Base-by-base conservation (phyloP, 2,113 vertebrate species). In the Ardeotis arabs region DNA sequence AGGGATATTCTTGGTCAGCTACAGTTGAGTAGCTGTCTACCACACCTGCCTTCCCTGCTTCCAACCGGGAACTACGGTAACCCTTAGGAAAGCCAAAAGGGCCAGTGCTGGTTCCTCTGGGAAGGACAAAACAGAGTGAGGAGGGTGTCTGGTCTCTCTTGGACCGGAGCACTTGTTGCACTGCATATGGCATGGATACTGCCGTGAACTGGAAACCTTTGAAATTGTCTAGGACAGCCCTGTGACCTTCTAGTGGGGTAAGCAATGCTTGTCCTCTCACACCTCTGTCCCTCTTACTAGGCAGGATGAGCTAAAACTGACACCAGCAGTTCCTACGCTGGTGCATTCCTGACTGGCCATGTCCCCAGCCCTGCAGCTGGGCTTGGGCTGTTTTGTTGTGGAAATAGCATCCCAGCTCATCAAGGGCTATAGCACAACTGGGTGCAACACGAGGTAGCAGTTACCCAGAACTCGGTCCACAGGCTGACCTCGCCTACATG, bases 321-420 rank as follows among this genome's bases (percentile, higher is more conserved):
- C 9, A 21, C 18, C 10, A 23, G 15, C 28, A 6, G 27, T 14
- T 29, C 16, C 64, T 29, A 0, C 9, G 31, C 60, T 55, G 17
- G 20, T n/a, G 55, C 17, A 3, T 29, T 63, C 75, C 67, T 31
- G 20, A 6, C 47, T 31, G 66, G 21, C 39, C 8, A 0, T 0
- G 8, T 74, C 47, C 64, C 66, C 12, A 5, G 31, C 24, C 15
- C 77, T 23, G 55, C 70, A 33, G 63, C 62, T 19, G 67, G 15
- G 27, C 15, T 35, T 3, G 1, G 62, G 67, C 67, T 79, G 44
- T 17, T 16, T 22, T 14, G 1, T 2, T 37, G 1, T 1, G 7
- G 50, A 5, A 1, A 4, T 0, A 68, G 66, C 10, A 14, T 44
- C 62, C 56, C 39, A 4, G 68, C 27, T 35, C 21, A 41, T 6